Evolutionary conservation across 2,888 invertebrate genomes (phyloP).

Genomic region (Parnassius orleans): DNA sequence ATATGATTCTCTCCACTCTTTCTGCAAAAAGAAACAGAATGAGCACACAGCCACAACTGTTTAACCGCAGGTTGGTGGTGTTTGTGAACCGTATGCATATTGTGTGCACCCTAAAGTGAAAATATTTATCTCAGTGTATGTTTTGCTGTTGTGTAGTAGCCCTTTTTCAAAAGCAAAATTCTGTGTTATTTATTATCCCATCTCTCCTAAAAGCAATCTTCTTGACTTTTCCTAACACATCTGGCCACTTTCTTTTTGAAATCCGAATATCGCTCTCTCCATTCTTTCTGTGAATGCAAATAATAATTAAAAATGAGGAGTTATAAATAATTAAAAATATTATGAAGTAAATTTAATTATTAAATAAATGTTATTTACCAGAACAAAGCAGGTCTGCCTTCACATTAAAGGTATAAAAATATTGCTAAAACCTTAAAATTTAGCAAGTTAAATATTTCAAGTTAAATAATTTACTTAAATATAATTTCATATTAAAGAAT

Average conservation of each 20-base stretch:
- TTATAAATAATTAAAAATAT: conserved; percentile 32
- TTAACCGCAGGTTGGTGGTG: conserved; percentile 47
- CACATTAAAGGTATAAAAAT: no score
- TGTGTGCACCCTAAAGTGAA: conserved; percentile 49
- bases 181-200: conserved; percentile 57
- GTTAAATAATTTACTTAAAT: no score
- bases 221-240: conserved; percentile 99
- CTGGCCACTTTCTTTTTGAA: conserved; percentile 98
- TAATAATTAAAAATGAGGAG: conserved; percentile 48
- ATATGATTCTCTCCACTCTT: conserved; percentile 99
- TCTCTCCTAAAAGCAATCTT: conserved; percentile 93
- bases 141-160: conserved; percentile 57
- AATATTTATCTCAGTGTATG: conserved; percentile 40
- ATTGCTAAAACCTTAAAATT: no score
- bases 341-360: not conserved
- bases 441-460: no score
- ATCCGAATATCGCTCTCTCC: conserved; percentile 97
- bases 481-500: no score
- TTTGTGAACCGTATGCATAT: conserved; percentile 39
- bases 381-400: no score
- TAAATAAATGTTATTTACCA: no score
- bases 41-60: conserved; percentile 77
- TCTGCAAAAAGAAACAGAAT: conserved; percentile 86
- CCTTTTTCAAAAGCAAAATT: conserved; percentile 66
- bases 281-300: conserved; percentile 93